phyloP scores from a whole-genome alignment of 2,888 invertebrate genomes.

The Drosophila leonis region DNA sequence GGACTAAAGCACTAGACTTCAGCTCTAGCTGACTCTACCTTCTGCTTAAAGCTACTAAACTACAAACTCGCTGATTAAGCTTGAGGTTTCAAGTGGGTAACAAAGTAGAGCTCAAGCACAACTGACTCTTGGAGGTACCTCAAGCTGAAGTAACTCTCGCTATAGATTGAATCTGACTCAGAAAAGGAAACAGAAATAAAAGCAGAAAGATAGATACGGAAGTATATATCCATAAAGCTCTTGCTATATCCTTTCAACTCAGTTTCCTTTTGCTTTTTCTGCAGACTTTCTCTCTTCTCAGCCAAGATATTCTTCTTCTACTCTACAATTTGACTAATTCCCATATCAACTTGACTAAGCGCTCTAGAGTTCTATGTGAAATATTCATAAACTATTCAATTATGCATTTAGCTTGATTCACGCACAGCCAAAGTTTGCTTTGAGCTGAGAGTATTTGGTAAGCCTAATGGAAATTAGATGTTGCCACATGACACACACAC shows the following conservation, averaged over 20 bases:
- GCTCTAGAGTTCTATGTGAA: neutral
- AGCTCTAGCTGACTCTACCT: neutral
- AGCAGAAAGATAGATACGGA: neutral
- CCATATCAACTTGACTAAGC: neutral
- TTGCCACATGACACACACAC: neutral
- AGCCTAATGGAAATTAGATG: slow-evolving; percentile 2
- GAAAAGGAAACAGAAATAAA: neutral
- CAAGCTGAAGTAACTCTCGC: neutral
- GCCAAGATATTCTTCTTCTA: neutral
- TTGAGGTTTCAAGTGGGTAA: neutral
- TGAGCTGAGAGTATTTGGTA: neutral
- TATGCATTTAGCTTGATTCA: neutral
- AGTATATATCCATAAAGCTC: neutral
- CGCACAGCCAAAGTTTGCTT: neutral
- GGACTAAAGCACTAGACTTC: neutral
- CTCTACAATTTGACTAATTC: neutral
- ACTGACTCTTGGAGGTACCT: neutral
- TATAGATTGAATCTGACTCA: neutral
- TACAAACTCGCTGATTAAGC: neutral
- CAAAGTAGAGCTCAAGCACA: neutral
- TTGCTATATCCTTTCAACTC: neutral
- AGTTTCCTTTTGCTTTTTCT: too few relatives aligned
- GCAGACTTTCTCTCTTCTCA: neutral
- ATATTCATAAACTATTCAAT: neutral
- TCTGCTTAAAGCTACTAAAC: neutral